Conservation (phyloP, 2,797 vertebrate genomes). For the Mormyrops attenuatus region DNA sequence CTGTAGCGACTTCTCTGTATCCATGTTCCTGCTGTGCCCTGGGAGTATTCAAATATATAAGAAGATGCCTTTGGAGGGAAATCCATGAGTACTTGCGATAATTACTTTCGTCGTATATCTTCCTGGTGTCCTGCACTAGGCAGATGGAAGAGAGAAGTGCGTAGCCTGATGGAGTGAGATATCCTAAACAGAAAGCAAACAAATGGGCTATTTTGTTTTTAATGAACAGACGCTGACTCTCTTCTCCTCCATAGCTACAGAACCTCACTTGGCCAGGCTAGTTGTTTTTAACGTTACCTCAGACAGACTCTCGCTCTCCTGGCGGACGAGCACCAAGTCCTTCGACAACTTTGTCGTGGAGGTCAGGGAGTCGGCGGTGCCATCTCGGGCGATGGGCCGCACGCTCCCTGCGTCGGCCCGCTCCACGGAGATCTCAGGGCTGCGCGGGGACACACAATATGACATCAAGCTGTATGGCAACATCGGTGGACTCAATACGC, state of each 20-base stretch:
- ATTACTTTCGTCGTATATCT: background rate
- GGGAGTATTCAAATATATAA: background rate
- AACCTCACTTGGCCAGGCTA: constrained; percentile 77
- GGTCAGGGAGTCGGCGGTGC: constrained; percentile 74
- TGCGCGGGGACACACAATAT: constrained; percentile 71
- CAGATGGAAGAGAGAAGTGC: background rate
- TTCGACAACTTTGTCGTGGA: constrained; percentile 82
- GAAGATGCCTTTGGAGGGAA: background rate
- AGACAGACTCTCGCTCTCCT: constrained; percentile 71
- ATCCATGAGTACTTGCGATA: background rate
- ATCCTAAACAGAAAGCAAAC: background rate
- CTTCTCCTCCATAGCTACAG: constrained; percentile 59
- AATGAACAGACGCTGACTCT: constrained; percentile 45
- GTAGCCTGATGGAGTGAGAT: background rate
- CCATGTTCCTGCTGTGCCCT: background rate
- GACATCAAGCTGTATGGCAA: constrained; percentile 72
- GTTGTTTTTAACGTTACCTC: constrained; percentile 77
- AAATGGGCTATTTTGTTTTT: background rate
- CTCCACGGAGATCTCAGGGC: constrained; percentile 64
- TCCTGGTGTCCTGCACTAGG: background rate
- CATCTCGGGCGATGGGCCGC: constrained; percentile 67
- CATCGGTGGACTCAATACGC: constrained; percentile 56
- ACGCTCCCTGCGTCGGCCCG: constrained; percentile 55
- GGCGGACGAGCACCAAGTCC: constrained; percentile 65
- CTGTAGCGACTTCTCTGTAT: background rate